These are phyloP conservation scores for Tokudaia tokunoshimensis DNA, from an alignment of 2,797 vertebrate species.

Conservation along the genomic window DNA sequence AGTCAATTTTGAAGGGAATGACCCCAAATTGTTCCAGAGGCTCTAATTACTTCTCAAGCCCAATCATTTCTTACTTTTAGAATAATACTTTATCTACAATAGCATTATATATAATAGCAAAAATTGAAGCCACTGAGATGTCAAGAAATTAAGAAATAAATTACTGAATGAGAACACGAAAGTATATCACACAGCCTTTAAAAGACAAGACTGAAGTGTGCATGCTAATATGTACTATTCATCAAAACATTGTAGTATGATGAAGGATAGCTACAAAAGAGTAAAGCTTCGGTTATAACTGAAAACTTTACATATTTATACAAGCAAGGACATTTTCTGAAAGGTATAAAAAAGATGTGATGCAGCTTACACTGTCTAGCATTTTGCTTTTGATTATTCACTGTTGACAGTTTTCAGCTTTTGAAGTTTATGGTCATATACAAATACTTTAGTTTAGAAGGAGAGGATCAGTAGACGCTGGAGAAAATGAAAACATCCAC, in stretches of 20 bases:
- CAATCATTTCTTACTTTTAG: slow-evolving; percentile 45
- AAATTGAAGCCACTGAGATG: background rate
- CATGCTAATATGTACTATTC: background rate
- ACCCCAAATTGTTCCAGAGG: background rate
- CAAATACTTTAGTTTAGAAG: background rate
- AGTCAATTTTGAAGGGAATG: background rate
- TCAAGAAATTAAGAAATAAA: background rate
- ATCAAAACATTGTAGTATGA: background rate
- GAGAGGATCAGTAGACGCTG: background rate
- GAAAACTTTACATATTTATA: background rate
- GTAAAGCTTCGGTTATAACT: background rate
- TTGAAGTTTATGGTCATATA: background rate
- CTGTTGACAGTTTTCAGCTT: background rate
- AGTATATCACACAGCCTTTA: slow-evolving; percentile 12
- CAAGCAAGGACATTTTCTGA: background rate
- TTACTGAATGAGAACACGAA: slow-evolving; percentile 10
- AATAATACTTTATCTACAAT: background rate
- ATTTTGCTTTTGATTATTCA: background rate
- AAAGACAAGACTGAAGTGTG: background rate
- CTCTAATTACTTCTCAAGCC: background rate
- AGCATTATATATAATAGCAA: slow-evolving; percentile 37
- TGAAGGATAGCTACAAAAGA: background rate
- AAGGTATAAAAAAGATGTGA: background rate
- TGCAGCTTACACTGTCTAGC: background rate
- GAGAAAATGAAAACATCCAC: background rate